Conservation (phyloP, 2,113 vertebrate species). For the Pteropus alecto region DNA sequence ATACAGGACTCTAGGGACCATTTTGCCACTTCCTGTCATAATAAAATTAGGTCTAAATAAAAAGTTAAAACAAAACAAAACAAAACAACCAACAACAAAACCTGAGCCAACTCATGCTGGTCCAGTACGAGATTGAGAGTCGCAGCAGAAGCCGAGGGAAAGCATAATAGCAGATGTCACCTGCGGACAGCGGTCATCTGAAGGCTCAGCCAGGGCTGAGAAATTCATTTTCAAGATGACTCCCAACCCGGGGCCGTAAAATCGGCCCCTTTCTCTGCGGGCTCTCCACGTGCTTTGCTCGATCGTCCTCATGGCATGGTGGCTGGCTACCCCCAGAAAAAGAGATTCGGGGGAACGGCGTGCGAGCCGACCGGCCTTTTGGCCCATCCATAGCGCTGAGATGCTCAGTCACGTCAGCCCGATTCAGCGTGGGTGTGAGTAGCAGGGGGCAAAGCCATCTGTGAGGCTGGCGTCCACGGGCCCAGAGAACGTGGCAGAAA, state of each 20-base stretch:
- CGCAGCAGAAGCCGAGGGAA: background rate
- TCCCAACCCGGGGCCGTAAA: background rate
- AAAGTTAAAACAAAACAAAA: no score
- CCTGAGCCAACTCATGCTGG: no score
- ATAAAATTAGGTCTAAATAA: background rate
- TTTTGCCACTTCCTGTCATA: background rate
- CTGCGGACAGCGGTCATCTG: background rate
- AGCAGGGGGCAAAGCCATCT: background rate
- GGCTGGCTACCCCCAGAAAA: no score
- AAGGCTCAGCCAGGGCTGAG: background rate
- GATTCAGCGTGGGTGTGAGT: background rate
- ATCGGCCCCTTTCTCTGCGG: background rate
- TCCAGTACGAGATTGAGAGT: background rate
- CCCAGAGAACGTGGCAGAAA: background rate
- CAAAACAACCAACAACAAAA: no score
- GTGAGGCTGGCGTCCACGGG: background rate
- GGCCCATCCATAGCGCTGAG: fast-evolving
- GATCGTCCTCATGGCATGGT: background rate
- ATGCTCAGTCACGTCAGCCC: no score
- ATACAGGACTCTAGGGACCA: background rate
- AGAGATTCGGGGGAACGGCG: fast-evolving
- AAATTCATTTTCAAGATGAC: background rate
- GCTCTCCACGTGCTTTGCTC: background rate
- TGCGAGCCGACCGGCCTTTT: background rate
- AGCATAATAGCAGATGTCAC: background rate